phyloP scores from a whole-genome alignment of 1,140 invertebrate species.

The Eulimnadia texana region DNA sequence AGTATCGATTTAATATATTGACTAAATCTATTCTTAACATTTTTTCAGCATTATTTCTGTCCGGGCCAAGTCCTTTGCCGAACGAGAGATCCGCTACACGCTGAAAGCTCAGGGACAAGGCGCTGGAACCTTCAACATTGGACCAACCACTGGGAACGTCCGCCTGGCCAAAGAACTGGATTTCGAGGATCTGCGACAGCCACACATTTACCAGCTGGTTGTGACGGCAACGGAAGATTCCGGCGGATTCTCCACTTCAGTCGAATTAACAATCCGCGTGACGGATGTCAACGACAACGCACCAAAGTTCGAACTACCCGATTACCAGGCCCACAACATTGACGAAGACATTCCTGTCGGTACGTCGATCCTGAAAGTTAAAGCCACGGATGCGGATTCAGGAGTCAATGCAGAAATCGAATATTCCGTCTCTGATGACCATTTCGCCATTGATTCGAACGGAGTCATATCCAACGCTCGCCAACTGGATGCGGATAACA shows the following conservation, averaged over 20 bases:
- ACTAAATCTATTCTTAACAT: too few relatives aligned
- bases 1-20: too few relatives aligned
- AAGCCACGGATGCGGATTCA: slow-evolving; percentile 82
- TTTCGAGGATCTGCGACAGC: slow-evolving; percentile 83
- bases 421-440: slow-evolving; percentile 79
- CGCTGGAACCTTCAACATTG: slow-evolving; percentile 88
- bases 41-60: slow-evolving; percentile 80
- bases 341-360: slow-evolving; percentile 84
- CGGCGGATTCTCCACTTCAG: slow-evolving; percentile 84
- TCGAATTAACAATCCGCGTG: slow-evolving; percentile 79
- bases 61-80: slow-evolving; percentile 89
- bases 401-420: slow-evolving; percentile 86
- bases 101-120: slow-evolving; percentile 84
- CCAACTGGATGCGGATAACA: slow-evolving; percentile 84
- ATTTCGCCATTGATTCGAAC: slow-evolving; percentile 79
- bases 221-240: slow-evolving; percentile 91
- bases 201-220: slow-evolving; percentile 77
- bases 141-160: slow-evolving; percentile 80
- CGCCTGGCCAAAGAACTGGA: slow-evolving; percentile 88
- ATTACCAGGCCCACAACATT: slow-evolving; percentile 88
- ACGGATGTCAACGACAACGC: slow-evolving; percentile 92
- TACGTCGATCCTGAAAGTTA: slow-evolving; percentile 78
- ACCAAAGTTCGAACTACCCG: slow-evolving; percentile 84
- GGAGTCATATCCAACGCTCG: slow-evolving; percentile 86
- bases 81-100: slow-evolving; percentile 85